Evolutionary conservation across 2,888 invertebrate species (phyloP).

Genomic region (Clunio marinus): DNA sequence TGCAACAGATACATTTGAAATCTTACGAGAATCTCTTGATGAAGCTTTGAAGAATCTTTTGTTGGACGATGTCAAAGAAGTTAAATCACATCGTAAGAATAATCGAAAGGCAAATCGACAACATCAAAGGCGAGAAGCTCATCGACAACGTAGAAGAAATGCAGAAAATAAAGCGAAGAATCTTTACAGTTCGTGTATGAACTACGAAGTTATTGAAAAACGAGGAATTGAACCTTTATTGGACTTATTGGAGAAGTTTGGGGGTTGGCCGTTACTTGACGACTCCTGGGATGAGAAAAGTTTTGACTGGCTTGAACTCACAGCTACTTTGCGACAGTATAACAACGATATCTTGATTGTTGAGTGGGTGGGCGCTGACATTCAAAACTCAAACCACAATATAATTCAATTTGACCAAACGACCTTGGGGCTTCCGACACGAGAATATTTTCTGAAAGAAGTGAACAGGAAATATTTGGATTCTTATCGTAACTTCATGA

Average conservation of each 20-base stretch:
- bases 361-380: slow-evolving; percentile 88
- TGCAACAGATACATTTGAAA: slow-evolving; percentile 85
- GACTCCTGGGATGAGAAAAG: slow-evolving; percentile 59
- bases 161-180: slow-evolving; percentile 77
- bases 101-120: not conserved
- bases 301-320: slow-evolving; percentile 69
- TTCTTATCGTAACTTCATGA: slow-evolving; percentile 76
- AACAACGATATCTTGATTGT: slow-evolving; percentile 84
- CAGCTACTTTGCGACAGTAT: slow-evolving; percentile 69
- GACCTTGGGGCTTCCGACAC: slow-evolving; percentile 68
- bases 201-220: slow-evolving; percentile 65
- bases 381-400: slow-evolving; percentile 86
- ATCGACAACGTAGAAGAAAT: slow-evolving; percentile 46
- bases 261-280: slow-evolving; percentile 83
- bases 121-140: not conserved
- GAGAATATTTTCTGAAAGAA: slow-evolving; percentile 71
- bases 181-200: slow-evolving; percentile 83
- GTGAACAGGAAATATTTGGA: slow-evolving; percentile 63
- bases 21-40: slow-evolving; percentile 76
- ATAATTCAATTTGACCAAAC: slow-evolving; percentile 90
- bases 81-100: not conserved
- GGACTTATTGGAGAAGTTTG: slow-evolving; percentile 64
- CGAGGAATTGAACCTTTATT: slow-evolving; percentile 69
- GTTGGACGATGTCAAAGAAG: slow-evolving; percentile 49
- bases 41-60: slow-evolving; percentile 63